phyloP scores from a whole-genome alignment of 2,797 vertebrate genomes.

The Dermochelys coriacea region DNA sequence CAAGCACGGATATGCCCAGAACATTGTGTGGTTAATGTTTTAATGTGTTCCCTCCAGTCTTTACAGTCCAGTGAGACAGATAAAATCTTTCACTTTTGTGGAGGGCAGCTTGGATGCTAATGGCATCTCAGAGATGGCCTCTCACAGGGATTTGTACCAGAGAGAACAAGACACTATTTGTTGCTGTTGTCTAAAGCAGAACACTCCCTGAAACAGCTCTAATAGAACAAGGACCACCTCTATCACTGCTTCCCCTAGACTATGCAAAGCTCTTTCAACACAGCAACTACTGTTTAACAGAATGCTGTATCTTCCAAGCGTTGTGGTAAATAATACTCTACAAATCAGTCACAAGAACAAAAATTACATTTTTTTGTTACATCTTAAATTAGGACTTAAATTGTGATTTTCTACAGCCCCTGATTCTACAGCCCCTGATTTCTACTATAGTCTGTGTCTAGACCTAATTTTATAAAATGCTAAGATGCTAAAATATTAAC shows the following conservation, averaged over 20 bases:
- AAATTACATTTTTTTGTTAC: accelerated
- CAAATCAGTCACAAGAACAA: not conserved
- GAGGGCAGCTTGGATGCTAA: slow-evolving; percentile 27
- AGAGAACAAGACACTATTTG: slow-evolving; percentile 71
- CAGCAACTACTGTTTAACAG: slow-evolving; percentile 45
- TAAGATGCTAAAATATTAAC: accelerated
- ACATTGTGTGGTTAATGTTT: not conserved
- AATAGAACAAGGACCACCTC: slow-evolving; percentile 8
- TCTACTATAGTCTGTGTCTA: accelerated
- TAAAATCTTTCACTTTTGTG: slow-evolving; percentile 6
- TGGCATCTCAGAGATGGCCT: slow-evolving; percentile 11
- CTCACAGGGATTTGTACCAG: slow-evolving; percentile 11
- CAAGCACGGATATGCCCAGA: not conserved
- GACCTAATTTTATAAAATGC: accelerated
- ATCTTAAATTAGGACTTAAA: not conserved
- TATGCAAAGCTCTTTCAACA: not conserved
- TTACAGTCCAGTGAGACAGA: slow-evolving; percentile 28
- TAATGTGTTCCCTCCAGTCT: not conserved
- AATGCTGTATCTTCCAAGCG: not conserved
- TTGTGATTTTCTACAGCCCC: not conserved
- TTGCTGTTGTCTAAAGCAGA: slow-evolving; percentile 34
- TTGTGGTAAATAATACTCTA: accelerated
- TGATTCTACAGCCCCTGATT: not conserved
- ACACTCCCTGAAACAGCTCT: not conserved
- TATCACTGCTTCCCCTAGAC: slow-evolving; percentile 16